A percentile compares a stretch with the other conserved stretches of the same genome.
These are phyloP conservation scores for Gisinianus flammeolus DNA, from an alignment of 2,888 invertebrate genomes.

Conservation along the genomic window DNA sequence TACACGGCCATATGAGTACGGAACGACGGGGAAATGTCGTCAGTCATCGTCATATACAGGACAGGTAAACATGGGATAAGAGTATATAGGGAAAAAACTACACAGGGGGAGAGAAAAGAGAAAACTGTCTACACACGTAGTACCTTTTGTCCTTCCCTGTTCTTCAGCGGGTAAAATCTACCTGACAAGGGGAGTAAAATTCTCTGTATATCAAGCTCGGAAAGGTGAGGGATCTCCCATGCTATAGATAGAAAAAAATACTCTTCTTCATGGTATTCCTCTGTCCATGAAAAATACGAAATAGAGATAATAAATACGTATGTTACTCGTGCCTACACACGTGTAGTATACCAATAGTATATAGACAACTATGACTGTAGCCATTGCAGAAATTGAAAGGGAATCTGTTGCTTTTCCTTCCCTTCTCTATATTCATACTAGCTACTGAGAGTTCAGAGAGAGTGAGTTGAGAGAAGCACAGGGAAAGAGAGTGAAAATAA, in stretches of 20 bases:
- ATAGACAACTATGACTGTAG: too few species aligned
- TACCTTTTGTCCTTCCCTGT: background rate
- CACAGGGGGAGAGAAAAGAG: background rate
- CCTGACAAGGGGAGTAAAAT: background rate
- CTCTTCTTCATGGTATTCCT: too few species aligned
- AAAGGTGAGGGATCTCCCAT: too few species aligned
- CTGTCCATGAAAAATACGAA: too few species aligned
- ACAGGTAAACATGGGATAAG: background rate
- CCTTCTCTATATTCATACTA: too few species aligned
- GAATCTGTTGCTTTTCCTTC: constrained; percentile 15
- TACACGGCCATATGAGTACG: background rate
- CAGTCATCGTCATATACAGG: too few species aligned
- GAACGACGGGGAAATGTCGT: background rate
- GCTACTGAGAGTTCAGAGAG: too few species aligned
- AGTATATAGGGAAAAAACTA: background rate
- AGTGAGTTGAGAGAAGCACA: background rate
- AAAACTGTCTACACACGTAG: background rate
- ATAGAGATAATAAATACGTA: too few species aligned
- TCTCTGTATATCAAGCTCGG: too few species aligned
- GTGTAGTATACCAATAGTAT: background rate
- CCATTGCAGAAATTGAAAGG: constrained; percentile 12
- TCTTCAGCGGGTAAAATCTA: background rate
- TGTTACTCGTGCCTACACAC: background rate
- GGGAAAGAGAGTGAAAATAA: constrained; percentile 6
- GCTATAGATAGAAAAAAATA: too few species aligned